Evolutionary conservation across 2,888 invertebrate species (phyloP).

Genomic region (Adela reaumurella): DNA sequence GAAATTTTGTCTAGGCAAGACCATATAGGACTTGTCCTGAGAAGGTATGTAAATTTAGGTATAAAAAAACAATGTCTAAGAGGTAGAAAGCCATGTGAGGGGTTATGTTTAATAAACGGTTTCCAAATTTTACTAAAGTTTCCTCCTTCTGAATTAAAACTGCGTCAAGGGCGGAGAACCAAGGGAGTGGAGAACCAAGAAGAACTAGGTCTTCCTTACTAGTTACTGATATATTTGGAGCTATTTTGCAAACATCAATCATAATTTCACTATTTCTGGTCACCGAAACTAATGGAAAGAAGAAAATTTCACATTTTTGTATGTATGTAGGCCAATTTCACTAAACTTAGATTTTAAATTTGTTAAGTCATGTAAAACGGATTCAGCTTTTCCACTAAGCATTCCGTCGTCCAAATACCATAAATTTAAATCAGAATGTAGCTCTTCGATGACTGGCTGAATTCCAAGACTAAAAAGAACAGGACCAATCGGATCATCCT

Average conservation of each 20-base stretch:
- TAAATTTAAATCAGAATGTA: neutral
- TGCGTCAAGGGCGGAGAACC: neutral
- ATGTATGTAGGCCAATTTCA: neutral
- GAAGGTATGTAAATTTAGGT: neutral
- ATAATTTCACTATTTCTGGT: neutral
- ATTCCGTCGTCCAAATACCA: conserved; percentile 2
- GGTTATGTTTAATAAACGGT: neutral
- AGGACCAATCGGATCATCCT: conserved; percentile 1
- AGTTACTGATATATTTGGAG: neutral
- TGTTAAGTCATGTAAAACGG: conserved; percentile 13
- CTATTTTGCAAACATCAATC: neutral
- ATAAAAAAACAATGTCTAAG: neutral
- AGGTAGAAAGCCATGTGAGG: neutral
- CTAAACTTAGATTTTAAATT: neutral
- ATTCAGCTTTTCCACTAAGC: conserved; percentile 12
- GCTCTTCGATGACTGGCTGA: neutral
- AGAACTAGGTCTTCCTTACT: neutral
- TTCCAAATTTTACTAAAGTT: neutral
- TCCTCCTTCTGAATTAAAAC: neutral
- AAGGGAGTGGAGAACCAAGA: neutral
- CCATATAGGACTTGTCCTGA: neutral
- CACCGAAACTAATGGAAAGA: neutral
- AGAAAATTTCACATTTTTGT: neutral
- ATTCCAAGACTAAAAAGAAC: conserved; percentile 1
- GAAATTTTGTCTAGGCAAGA: neutral